phyloP scores from a whole-genome alignment of 2,113 vertebrate species.

The Potamarius usumacintae region DNA sequence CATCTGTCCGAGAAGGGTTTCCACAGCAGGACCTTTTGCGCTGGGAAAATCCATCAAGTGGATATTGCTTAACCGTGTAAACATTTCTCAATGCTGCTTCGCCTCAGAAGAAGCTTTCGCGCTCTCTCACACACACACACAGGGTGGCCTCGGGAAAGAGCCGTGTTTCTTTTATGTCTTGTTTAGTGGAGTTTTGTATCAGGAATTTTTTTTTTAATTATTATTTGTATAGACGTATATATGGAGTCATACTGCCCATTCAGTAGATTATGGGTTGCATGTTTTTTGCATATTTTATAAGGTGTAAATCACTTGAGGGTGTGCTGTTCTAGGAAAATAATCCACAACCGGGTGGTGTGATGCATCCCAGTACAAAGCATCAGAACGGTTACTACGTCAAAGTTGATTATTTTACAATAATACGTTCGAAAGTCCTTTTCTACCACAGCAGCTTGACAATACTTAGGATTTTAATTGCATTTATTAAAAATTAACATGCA shows the following conservation, averaged over 20 bases:
- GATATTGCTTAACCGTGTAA: constrained; percentile 28
- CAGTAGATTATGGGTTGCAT: neutral
- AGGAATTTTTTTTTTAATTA: neutral
- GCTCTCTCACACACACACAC: neutral
- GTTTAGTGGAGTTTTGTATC: neutral
- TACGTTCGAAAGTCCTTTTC: neutral
- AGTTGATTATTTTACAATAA: neutral
- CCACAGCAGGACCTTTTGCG: constrained; percentile 9
- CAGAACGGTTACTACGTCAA: neutral
- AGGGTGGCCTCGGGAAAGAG: neutral
- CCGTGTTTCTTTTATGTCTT: neutral
- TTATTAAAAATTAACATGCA: neutral
- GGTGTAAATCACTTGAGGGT: neutral
- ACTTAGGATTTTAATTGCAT: neutral
- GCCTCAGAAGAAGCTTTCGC: neutral
- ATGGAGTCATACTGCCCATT: neutral
- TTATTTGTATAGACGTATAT: too few species aligned
- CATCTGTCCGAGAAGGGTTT: neutral
- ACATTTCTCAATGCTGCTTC: constrained; percentile 18
- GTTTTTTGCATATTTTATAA: neutral
- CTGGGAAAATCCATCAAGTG: constrained; percentile 20
- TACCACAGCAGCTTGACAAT: neutral
- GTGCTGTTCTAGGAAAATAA: neutral
- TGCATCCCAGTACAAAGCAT: neutral
- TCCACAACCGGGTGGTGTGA: neutral